A percentile compares a stretch with the other conserved stretches of the same genome.
Evolutionary conservation across 2,113 vertebrate species (phyloP).

Genomic region (Podarcis raffonei): DNA sequence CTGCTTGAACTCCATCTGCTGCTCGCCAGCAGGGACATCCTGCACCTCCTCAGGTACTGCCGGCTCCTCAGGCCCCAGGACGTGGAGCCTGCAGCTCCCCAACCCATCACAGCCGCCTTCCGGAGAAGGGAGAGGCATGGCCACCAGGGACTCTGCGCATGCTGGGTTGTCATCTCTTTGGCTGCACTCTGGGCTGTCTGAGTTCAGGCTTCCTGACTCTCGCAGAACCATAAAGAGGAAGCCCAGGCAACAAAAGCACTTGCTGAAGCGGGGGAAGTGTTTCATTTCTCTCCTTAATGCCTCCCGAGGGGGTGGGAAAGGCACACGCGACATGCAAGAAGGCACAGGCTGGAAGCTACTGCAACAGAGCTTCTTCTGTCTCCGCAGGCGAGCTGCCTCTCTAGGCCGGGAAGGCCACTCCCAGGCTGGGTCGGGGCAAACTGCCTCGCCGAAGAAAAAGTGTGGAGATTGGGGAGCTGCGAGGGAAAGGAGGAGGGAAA

Average conservation of each 20-base stretch:
- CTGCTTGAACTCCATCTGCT: conserved; percentile 47
- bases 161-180: conserved; percentile 13
- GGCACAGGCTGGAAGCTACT: background rate
- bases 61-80: conserved; percentile 2
- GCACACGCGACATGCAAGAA: background rate
- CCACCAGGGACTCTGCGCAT: background rate
- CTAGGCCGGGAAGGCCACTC: conserved; percentile 38
- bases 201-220: background rate
- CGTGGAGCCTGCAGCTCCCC: conserved; percentile 14
- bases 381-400: conserved; percentile 31
- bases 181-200: fast-evolving
- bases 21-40: conserved; percentile 40
- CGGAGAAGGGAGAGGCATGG: background rate
- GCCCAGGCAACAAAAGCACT: background rate
- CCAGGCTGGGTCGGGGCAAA: conserved; percentile 45
- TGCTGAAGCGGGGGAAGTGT: background rate
- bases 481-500: conserved; percentile 37
- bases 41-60: conserved; percentile 36
- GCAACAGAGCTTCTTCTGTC: background rate
- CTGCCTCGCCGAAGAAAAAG: background rate
- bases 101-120: conserved; percentile 9
- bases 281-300: conserved; percentile 9
- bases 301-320: background rate
- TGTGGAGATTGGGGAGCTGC: conserved; percentile 6
- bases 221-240: background rate